Conservation (phyloP, 2,113 vertebrate species). For the Uria lomvia region DNA sequence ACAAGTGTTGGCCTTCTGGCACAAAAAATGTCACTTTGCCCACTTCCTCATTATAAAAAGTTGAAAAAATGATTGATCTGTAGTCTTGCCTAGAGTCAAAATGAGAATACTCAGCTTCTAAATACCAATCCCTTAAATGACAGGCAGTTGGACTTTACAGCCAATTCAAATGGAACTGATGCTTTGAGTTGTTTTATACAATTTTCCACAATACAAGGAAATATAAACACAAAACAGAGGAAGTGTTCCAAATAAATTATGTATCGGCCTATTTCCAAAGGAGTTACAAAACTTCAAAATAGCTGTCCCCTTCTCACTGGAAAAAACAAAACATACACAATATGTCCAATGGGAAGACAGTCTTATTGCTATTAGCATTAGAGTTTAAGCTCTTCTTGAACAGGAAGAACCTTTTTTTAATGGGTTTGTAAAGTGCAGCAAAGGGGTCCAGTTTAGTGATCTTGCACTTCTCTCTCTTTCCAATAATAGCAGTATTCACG, state of each 20-base stretch:
- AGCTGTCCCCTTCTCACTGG: background rate
- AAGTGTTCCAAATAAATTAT: background rate
- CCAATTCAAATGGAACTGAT: background rate
- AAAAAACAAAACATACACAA: background rate
- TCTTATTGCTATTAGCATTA: background rate
- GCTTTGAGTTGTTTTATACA: background rate
- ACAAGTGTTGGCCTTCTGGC: background rate
- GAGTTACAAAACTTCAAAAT: background rate
- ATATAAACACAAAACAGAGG: background rate
- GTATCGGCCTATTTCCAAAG: background rate
- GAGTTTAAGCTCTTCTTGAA: background rate
- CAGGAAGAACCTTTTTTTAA: background rate
- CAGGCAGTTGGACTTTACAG: background rate
- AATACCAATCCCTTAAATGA: background rate
- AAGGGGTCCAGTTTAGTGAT: background rate
- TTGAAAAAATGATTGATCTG: background rate
- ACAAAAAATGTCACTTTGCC: background rate
- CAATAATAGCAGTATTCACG: accelerated
- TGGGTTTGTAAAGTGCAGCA: background rate
- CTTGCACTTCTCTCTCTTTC: background rate
- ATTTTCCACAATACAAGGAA: background rate
- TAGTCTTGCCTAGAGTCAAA: background rate
- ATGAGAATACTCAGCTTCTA: background rate
- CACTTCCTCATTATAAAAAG: background rate
- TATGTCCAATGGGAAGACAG: background rate